phyloP scores from a whole-genome alignment of 2,888 invertebrate genomes.

The Muscina levida region DNA sequence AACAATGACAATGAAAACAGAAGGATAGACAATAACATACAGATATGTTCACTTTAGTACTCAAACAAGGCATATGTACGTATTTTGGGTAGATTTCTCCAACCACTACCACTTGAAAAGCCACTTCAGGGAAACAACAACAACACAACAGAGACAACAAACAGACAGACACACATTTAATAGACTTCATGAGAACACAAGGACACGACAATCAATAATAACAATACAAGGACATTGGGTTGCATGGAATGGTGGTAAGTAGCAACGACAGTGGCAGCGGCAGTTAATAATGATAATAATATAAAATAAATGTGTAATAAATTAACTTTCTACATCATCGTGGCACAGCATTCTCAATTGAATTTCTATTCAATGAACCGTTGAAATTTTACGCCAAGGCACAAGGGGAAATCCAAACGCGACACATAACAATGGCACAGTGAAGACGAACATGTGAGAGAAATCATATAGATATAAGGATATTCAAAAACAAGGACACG shows the following conservation, averaged over 20 bases:
- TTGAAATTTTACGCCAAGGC: slow-evolving; percentile 72
- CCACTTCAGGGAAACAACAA: slow-evolving; percentile 57
- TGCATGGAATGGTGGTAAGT: not conserved
- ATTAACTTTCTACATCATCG: slow-evolving; percentile 64
- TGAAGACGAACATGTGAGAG: not conserved
- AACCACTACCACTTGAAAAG: slow-evolving; percentile 57
- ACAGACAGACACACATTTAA: slow-evolving; percentile 26
- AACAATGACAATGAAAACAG: not conserved
- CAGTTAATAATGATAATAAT: slow-evolving; percentile 48
- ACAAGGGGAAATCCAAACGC: slow-evolving; percentile 27
- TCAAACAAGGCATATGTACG: slow-evolving; percentile 39
- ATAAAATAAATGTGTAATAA: slow-evolving; percentile 66
- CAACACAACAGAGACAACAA: too few relatives aligned
- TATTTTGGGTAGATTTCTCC: slow-evolving; percentile 38
- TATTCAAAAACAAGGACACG: slow-evolving; percentile 45
- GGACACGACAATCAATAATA: slow-evolving; percentile 33
- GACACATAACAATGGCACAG: too few relatives aligned
- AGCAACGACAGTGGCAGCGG: not conserved
- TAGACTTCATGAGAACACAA: slow-evolving; percentile 32
- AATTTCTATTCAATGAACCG: slow-evolving; percentile 79
- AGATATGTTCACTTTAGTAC: slow-evolving; percentile 48
- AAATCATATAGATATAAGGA: slow-evolving; percentile 1
- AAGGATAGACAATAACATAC: slow-evolving; percentile 10
- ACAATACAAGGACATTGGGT: not conserved
- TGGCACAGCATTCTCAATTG: slow-evolving; percentile 59